These are phyloP conservation scores for Heliconius himera DNA, from an alignment of 1,140 invertebrate genomes.

Conservation along the genomic window DNA sequence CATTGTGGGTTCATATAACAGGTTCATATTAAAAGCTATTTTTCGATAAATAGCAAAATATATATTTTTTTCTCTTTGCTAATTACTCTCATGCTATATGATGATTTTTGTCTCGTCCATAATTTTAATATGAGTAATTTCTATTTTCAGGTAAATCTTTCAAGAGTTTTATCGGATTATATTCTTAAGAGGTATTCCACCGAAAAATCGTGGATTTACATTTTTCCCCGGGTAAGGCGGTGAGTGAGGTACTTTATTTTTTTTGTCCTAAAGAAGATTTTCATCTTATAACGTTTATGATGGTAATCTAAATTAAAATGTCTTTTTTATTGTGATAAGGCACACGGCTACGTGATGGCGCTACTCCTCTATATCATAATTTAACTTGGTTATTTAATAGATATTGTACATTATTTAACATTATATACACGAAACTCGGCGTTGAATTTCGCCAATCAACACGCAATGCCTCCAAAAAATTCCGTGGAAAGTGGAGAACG, in stretches of 20 bases:
- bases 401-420: too few relatives aligned
- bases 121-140: conserved; percentile 16
- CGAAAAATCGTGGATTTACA: neutral
- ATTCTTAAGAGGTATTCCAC: conserved; percentile 13
- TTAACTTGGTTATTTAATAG: too few relatives aligned
- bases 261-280: neutral
- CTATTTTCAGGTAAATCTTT: conserved; percentile 27
- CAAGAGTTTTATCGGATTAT: conserved; percentile 20
- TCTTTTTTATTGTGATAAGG: conserved; percentile 4
- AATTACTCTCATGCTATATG: too few relatives aligned
- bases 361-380: too few relatives aligned
- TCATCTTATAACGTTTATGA: neutral
- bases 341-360: neutral
- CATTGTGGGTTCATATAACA: too few relatives aligned
- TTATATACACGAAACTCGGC: too few relatives aligned
- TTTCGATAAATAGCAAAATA: too few relatives aligned
- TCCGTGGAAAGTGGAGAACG: too few relatives aligned
- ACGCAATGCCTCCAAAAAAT: too few relatives aligned
- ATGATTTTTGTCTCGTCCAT: neutral
- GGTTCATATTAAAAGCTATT: too few relatives aligned
- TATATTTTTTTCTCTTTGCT: too few relatives aligned
- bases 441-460: too few relatives aligned
- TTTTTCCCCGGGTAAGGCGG: neutral
- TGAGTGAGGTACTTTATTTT: neutral
- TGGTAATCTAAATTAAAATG: conserved; percentile 8